These are phyloP conservation scores for Vesta saturnalis DNA, from an alignment of 2,888 invertebrate genomes.

Conservation along the genomic window DNA sequence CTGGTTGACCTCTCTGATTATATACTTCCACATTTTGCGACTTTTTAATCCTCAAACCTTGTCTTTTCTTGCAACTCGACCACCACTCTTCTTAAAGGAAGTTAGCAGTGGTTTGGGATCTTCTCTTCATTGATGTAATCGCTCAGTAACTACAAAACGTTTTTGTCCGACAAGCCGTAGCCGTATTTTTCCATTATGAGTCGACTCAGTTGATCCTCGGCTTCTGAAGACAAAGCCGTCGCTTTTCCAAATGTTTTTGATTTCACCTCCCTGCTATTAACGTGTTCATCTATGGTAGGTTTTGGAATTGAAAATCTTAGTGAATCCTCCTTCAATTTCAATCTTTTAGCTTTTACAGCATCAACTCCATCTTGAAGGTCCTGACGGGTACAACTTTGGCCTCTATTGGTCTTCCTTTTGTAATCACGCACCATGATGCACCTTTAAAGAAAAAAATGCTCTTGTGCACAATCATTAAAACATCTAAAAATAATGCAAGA, in stretches of 20 bases:
- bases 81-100: no score
- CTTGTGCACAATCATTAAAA: no score
- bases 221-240: not conserved
- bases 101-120: no score
- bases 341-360: constrained; percentile 10
- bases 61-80: no score
- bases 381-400: constrained; percentile 1
- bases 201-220: not conserved
- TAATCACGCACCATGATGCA: constrained; percentile 3
- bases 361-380: constrained; percentile 6
- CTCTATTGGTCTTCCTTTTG: constrained; percentile 5
- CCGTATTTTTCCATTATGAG: not conserved
- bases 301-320: constrained; percentile 12
- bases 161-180: not conserved
- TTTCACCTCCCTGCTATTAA: not conserved
- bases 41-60: no score
- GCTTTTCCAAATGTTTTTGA: not conserved
- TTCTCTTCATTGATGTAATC: no score
- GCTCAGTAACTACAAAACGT: no score
- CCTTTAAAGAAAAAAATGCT: not conserved
- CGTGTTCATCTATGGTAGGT: not conserved
- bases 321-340: constrained; percentile 8
- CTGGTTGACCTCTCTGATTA: not conserved
- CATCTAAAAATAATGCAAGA: no score
- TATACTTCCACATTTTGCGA: no score